Evolutionary conservation across 2,113 vertebrate species (phyloP).

Genomic region (Cathartes aura): DNA sequence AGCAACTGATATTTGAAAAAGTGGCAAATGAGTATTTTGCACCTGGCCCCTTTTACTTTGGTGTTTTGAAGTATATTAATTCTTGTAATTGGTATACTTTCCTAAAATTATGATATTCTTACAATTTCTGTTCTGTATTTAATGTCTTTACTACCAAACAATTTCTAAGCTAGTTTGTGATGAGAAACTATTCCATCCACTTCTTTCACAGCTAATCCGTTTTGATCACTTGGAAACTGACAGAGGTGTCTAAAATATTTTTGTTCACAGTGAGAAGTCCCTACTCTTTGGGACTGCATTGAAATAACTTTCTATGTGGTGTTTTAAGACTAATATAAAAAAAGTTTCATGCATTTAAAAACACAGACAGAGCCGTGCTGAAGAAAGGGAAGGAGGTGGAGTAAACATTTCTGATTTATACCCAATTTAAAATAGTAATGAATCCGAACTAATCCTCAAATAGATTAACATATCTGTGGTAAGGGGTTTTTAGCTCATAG

Average conservation of each 20-base stretch:
- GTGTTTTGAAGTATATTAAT: background rate
- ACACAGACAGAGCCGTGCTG: background rate
- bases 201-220: background rate
- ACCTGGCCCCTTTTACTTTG: background rate
- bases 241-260: background rate
- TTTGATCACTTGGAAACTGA: background rate
- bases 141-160: background rate
- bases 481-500: fast-evolving
- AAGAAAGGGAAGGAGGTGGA: background rate
- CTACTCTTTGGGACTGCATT: background rate
- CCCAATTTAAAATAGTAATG: background rate
- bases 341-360: background rate
- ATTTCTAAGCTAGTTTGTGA: background rate
- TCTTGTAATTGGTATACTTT: background rate
- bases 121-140: background rate
- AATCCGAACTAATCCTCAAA: background rate
- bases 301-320: background rate
- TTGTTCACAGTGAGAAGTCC: background rate
- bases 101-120: background rate
- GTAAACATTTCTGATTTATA: background rate
- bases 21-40: background rate
- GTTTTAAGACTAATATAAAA: background rate
- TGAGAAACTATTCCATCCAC: background rate
- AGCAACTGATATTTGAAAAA: background rate
- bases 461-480: fast-evolving